Evolutionary conservation across 2,797 vertebrate species (phyloP).

Genomic region (Periparus ater): DNA sequence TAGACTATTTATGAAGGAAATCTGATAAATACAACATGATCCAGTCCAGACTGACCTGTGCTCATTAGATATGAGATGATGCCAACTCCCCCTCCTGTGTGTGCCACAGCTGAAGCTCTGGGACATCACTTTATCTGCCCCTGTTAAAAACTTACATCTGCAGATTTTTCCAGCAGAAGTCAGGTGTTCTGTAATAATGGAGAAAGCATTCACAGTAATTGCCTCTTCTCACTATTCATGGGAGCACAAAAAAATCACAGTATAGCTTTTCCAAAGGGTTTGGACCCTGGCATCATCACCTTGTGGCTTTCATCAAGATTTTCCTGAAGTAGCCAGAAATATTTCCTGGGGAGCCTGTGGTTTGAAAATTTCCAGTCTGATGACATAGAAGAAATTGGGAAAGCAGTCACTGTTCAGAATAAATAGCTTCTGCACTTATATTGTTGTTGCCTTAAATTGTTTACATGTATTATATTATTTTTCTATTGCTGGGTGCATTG

Average conservation of each 20-base stretch:
- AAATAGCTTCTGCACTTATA: not conserved
- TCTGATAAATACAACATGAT: accelerated
- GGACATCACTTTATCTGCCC: not conserved
- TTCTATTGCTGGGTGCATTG: not conserved
- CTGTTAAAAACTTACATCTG: not conserved
- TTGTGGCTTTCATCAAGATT: not conserved
- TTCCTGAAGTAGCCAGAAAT: not conserved
- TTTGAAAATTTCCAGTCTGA: not conserved
- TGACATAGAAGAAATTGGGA: not conserved
- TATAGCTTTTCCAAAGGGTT: not conserved
- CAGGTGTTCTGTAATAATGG: not conserved
- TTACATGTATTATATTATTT: not conserved
- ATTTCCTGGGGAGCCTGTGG: not conserved
- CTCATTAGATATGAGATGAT: accelerated
- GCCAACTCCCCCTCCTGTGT: not conserved
- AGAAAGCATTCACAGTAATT: not conserved
- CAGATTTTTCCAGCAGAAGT: not conserved
- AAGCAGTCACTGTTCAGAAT: not conserved
- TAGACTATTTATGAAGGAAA: not conserved
- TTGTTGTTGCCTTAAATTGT: not conserved
- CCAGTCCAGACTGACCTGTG: not conserved
- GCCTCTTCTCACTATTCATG: not conserved
- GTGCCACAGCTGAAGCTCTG: not conserved
- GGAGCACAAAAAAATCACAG: not conserved
- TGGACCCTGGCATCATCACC: not conserved